These are phyloP conservation scores for Cheirogaleus medius DNA, from an alignment of 2,113 vertebrate species.

Conservation along the genomic window DNA sequence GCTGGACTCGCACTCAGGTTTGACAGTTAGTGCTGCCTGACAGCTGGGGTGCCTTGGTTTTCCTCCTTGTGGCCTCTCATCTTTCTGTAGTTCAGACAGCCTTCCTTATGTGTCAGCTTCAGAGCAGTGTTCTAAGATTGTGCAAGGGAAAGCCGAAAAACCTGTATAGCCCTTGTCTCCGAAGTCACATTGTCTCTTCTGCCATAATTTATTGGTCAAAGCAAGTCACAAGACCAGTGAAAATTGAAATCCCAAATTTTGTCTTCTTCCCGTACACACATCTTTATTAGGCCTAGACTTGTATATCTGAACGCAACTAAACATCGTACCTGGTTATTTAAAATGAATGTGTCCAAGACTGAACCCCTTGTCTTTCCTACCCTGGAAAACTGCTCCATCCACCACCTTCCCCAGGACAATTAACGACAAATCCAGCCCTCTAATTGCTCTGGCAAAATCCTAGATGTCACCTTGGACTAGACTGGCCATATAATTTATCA, in stretches of 20 bases:
- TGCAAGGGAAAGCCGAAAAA: background rate
- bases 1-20: background rate
- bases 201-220: background rate
- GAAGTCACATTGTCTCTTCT: background rate
- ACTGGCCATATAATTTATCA: background rate
- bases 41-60: accelerated
- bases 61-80: background rate
- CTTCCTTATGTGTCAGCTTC: background rate
- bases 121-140: background rate
- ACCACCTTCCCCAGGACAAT: background rate
- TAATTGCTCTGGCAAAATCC: background rate
- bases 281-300: background rate
- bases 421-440: background rate
- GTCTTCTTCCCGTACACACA: background rate
- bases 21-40: background rate
- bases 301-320: background rate
- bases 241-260: background rate
- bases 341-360: background rate
- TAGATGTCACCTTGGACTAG: background rate
- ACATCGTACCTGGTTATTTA: background rate
- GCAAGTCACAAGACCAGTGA: background rate
- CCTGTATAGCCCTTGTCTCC: background rate
- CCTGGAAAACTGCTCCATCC: background rate
- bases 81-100: background rate
- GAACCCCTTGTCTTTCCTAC: background rate